A percentile compares a stretch with the other conserved stretches of the same genome.
phyloP scores from a whole-genome alignment of 1,140 invertebrate genomes.

The Drosophila ambigua region DNA sequence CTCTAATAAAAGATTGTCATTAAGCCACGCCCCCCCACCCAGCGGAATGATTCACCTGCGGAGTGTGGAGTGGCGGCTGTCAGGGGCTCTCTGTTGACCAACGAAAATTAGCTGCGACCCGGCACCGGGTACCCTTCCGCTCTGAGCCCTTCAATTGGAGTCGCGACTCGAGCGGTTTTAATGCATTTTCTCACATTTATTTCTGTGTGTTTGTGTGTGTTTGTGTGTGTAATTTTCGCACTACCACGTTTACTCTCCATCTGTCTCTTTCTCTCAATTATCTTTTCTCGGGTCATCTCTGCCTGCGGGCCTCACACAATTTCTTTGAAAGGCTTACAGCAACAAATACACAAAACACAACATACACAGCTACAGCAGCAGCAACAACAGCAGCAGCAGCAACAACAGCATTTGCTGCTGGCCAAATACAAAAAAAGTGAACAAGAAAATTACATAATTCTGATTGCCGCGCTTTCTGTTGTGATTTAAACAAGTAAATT shows the following conservation, averaged over 20 bases:
- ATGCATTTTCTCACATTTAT: slow-evolving; percentile 45
- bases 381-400: not conserved
- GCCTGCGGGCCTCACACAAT: slow-evolving; percentile 30
- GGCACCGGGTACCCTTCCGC: not conserved
- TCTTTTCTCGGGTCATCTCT: not conserved
- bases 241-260: not conserved
- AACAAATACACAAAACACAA: slow-evolving; percentile 6
- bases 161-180: not conserved
- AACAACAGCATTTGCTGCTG: slow-evolving; percentile 18
- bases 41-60: no score
- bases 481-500: slow-evolving; percentile 48
- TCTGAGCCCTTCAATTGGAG: slow-evolving; percentile 6
- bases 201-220: slow-evolving; percentile 31
- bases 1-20: slow-evolving; percentile 27
- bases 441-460: slow-evolving; percentile 68
- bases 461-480: slow-evolving; percentile 42
- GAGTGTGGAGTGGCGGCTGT: slow-evolving; percentile 1
- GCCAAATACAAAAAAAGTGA: slow-evolving; percentile 49
- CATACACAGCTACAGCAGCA: not conserved
- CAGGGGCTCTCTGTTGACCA: slow-evolving; percentile 16
- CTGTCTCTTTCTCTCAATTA: not conserved
- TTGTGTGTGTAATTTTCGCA: slow-evolving; percentile 20
- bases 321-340: slow-evolving; percentile 50
- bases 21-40: not conserved
- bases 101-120: slow-evolving; percentile 11